Conservation (phyloP, 2,113 vertebrate genomes). For the Bettongia penicillata region DNA sequence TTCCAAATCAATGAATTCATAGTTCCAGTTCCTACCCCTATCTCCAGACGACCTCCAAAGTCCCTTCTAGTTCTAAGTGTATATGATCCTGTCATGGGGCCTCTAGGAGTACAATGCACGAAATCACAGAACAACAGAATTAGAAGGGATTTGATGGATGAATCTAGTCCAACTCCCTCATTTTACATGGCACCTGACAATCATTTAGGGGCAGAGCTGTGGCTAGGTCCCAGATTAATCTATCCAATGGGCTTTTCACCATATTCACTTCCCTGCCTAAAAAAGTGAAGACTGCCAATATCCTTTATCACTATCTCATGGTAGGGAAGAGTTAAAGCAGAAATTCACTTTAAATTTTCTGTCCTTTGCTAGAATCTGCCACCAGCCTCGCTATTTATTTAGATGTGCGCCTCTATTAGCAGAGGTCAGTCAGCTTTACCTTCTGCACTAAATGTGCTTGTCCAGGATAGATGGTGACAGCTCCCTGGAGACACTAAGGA, state of each 20-base stretch:
- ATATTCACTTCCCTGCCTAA: not conserved
- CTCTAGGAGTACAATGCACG: not conserved
- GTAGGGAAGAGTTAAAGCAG: not conserved
- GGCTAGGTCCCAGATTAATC: not conserved
- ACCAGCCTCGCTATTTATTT: not conserved
- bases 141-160: not conserved
- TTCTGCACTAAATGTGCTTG: not conserved
- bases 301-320: not conserved
- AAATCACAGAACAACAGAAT: not conserved
- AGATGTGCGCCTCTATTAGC: no score
- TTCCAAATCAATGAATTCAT: not conserved
- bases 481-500: not conserved
- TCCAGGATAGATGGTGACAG: not conserved
- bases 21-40: not conserved
- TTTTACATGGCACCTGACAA: not conserved
- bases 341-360: not conserved
- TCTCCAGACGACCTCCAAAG: not conserved
- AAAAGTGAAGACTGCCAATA: not conserved
- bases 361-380: not conserved
- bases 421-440: accelerated
- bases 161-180: not conserved
- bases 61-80: not conserved
- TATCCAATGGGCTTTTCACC: not conserved
- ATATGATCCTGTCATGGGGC: not conserved
- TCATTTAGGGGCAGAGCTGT: not conserved